Evolutionary conservation across 1,140 invertebrate species (phyloP).

Genomic region (Procambarus clarkii): DNA sequence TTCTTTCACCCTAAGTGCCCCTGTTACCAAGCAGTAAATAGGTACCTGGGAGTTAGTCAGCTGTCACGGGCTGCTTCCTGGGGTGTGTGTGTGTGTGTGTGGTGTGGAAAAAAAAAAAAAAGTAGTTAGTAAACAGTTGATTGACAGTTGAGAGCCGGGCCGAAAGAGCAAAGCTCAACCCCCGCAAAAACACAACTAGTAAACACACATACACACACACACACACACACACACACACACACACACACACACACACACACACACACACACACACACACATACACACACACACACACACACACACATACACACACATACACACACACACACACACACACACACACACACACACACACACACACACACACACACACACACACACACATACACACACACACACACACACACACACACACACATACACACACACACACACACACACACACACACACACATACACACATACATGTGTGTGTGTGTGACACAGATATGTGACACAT

Average conservation of each 20-base stretch:
- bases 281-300: conserved; percentile 14
- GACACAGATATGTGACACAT: too few species aligned
- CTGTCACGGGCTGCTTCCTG: too few species aligned
- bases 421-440: background rate
- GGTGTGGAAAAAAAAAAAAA: too few species aligned
- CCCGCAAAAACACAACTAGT: too few species aligned
- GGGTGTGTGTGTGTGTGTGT: too few species aligned
- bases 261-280: background rate
- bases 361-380: conserved; percentile 11
- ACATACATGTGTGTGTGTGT: background rate
- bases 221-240: conserved; percentile 41
- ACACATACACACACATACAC: conserved; percentile 19
- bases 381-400: background rate
- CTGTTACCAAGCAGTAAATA: too few species aligned
- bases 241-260: background rate
- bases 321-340: background rate
- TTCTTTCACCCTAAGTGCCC: too few species aligned
- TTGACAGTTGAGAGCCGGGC: too few species aligned
- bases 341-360: background rate
- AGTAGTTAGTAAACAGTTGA: too few species aligned
- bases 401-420: background rate
- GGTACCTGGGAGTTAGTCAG: too few species aligned
- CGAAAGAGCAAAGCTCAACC: too few species aligned
- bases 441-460: background rate
- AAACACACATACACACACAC: conserved; percentile 3